A percentile compares a stretch with the other conserved stretches of the same genome.
Evolutionary conservation across 2,797 vertebrate genomes (phyloP).

Genomic region (Danio jaintianensis): DNA sequence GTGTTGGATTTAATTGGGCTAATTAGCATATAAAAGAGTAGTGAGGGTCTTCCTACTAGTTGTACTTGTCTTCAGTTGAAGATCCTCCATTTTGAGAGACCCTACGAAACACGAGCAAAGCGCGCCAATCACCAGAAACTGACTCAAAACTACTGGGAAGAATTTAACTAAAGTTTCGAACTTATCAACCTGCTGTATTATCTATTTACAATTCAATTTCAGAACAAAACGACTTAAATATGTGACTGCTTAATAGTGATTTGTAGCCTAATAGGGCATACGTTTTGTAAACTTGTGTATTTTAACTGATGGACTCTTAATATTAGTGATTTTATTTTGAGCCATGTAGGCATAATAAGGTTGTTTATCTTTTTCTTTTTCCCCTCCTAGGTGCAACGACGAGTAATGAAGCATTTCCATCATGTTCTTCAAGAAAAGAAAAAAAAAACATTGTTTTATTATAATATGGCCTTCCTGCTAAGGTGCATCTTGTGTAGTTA

Average conservation of each 20-base stretch:
- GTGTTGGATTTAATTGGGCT: not conserved
- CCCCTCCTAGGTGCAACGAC: not conserved
- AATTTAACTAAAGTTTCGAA: not conserved
- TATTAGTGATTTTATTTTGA: not conserved
- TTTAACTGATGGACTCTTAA: not conserved
- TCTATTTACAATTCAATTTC: not conserved
- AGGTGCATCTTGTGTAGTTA: conserved; percentile 99
- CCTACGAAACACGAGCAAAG: conserved; percentile 22
- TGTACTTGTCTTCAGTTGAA: conserved; percentile 20
- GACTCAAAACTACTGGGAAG: too few relatives aligned
- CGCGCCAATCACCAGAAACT: conserved; percentile 21
- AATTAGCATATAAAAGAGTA: not conserved
- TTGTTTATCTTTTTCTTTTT: not conserved
- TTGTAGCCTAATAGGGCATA: not conserved
- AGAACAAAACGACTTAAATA: not conserved
- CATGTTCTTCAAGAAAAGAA: not conserved
- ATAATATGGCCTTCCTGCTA: conserved; percentile 85
- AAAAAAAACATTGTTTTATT: not conserved
- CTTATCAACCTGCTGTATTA: not conserved
- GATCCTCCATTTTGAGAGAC: conserved; percentile 61
- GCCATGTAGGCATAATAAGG: not conserved
- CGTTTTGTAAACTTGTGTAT: not conserved
- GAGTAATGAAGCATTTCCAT: not conserved
- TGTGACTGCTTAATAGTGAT: too few relatives aligned
- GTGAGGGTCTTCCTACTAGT: conserved; percentile 2